Conservation (phyloP, 1,140 invertebrate species). For the Heliconius hewitsoni region DNA sequence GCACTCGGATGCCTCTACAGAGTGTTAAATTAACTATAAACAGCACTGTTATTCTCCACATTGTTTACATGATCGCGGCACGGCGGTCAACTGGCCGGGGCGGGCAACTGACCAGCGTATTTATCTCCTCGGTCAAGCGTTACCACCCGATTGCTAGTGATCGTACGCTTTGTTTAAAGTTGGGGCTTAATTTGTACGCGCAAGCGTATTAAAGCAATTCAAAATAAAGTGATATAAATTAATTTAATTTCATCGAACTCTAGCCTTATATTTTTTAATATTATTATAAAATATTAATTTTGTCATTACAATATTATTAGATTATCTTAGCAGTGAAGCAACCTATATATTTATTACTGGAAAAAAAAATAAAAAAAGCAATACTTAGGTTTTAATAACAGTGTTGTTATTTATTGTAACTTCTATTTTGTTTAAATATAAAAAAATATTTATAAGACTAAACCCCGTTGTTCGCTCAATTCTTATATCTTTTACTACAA, state of each 20-base stretch:
- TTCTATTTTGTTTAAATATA: neutral
- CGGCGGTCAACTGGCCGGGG: slow-evolving; percentile 66
- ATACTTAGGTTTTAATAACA: no score
- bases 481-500: slow-evolving; percentile 18
- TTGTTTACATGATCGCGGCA: slow-evolving; percentile 65
- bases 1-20: slow-evolving; percentile 65
- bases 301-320: no score
- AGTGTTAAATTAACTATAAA: slow-evolving; percentile 61
- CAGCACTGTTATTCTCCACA: slow-evolving; percentile 50
- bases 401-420: no score
- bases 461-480: neutral
- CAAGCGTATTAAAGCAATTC: neutral
- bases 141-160: slow-evolving; percentile 64
- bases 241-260: no score
- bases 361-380: no score
- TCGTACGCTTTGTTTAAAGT: slow-evolving; percentile 59
- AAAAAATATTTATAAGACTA: neutral
- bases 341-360: no score
- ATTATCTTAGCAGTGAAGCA: no score
- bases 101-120: slow-evolving; percentile 54
- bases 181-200: slow-evolving; percentile 39
- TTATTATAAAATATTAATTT: no score
- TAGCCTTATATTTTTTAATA: no score
- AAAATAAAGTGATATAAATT: no score
- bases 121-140: slow-evolving; percentile 76